Evolutionary conservation across 2,888 invertebrate genomes (phyloP).

Genomic region (Diaprepes abbreviatus): DNA sequence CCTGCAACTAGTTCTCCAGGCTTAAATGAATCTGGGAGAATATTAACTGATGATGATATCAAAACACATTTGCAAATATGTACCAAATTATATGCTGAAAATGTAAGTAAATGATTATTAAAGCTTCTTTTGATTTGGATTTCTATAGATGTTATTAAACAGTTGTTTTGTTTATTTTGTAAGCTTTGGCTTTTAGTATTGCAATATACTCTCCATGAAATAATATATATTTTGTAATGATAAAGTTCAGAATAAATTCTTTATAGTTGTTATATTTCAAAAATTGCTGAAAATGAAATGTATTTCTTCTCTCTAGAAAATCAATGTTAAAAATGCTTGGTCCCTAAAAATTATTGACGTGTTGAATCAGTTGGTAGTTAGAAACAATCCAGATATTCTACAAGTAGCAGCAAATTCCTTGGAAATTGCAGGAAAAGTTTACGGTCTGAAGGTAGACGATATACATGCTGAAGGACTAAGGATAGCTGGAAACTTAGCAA

Average conservation of each 20-base stretch:
- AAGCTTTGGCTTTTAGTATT: too few species aligned
- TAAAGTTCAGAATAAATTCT: too few species aligned
- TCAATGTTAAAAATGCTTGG: constrained; percentile 92
- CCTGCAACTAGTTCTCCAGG: constrained; percentile 1
- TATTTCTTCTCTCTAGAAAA: constrained; percentile 76
- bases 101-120: constrained; percentile 71
- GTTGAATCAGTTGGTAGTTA: constrained; percentile 79
- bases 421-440: constrained; percentile 84
- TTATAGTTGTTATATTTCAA: too few species aligned
- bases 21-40: constrained; percentile 51
- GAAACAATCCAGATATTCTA: constrained; percentile 79
- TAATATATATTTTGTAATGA: too few species aligned
- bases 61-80: constrained; percentile 82
- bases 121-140: background rate
- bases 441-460: constrained; percentile 87
- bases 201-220: too few species aligned
- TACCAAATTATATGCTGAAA: constrained; percentile 84
- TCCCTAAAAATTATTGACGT: constrained; percentile 88
- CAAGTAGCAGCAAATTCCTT: constrained; percentile 67
- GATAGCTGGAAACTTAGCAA: constrained; percentile 77
- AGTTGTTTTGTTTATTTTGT: too few species aligned
- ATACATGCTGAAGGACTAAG: constrained; percentile 85
- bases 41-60: constrained; percentile 67
- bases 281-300: too few species aligned
- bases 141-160: too few species aligned